Evolutionary conservation across 2,888 invertebrate genomes (phyloP).

Genomic region (Prostheceraeus crozeri): DNA sequence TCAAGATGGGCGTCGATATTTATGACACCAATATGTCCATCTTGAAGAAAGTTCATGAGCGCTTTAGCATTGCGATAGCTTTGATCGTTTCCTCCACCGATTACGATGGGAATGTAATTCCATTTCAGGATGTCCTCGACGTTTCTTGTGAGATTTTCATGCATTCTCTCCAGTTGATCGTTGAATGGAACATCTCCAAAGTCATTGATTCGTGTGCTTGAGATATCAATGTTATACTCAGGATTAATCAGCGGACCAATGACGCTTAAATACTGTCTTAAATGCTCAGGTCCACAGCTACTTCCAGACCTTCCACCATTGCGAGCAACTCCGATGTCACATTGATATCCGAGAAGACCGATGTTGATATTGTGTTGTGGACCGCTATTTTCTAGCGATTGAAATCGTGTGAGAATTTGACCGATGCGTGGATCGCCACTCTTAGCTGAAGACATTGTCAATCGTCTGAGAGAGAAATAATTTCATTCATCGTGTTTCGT

Average conservation of each 20-base stretch:
- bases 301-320: constrained; percentile 36
- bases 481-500: too few species aligned
- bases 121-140: background rate
- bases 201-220: constrained; percentile 28
- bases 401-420: too few species aligned
- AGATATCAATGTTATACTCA: constrained; percentile 24
- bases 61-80: constrained; percentile 33
- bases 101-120: constrained; percentile 24
- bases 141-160: constrained; percentile 26
- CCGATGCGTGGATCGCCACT: too few species aligned
- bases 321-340: constrained; percentile 34
- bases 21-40: constrained; percentile 22
- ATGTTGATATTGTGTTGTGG: background rate
- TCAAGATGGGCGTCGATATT: constrained; percentile 38
- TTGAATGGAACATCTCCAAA: constrained; percentile 11
- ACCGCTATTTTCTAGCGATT: background rate
- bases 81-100: constrained; percentile 38
- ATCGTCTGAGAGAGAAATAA: too few species aligned
- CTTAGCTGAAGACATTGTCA: too few species aligned
- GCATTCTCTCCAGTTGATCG: constrained; percentile 26
- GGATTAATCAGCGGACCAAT: constrained; percentile 34
- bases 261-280: constrained; percentile 25
- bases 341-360: constrained; percentile 34
- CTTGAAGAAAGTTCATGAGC: constrained; percentile 12
- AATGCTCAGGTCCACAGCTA: constrained; percentile 23